These are phyloP conservation scores for Rhingia rostrata DNA, from an alignment of 2,888 invertebrate species.

Conservation along the genomic window DNA sequence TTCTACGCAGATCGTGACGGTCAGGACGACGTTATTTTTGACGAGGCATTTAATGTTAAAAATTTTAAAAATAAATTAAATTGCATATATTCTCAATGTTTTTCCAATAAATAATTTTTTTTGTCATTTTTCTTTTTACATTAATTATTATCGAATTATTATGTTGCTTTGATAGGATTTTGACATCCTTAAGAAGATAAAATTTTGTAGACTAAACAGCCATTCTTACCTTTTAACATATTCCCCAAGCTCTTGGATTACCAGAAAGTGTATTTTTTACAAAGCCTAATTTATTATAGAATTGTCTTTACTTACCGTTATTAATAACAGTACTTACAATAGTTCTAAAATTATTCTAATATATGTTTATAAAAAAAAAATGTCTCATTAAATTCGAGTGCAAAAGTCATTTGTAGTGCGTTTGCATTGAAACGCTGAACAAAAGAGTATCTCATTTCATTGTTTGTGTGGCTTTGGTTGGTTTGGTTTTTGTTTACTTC, in stretches of 20 bases:
- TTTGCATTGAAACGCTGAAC: conserved; percentile 27
- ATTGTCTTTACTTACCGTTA: conserved; percentile 61
- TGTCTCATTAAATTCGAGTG: conserved; percentile 67
- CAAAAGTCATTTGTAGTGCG: conserved; percentile 40
- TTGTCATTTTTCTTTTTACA: no score
- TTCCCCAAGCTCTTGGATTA: not conserved
- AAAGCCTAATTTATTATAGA: conserved; percentile 50
- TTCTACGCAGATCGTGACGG: no score
- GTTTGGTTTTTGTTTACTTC: conserved; percentile 30
- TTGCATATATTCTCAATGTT: no score
- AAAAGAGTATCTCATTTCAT: conserved; percentile 7
- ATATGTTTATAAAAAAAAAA: conserved; percentile 46
- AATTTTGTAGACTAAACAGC: not conserved
- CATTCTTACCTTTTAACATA: not conserved
- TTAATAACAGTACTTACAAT: conserved; percentile 52
- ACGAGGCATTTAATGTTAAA: no score
- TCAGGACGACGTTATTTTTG: no score
- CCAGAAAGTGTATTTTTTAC: conserved; percentile 12
- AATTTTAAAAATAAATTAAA: no score
- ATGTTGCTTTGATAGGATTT: no score
- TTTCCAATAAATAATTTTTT: no score
- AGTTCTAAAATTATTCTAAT: conserved; percentile 53
- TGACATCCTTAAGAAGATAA: no score
- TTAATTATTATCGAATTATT: no score
- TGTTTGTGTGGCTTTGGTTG: conserved; percentile 32